phyloP scores from a whole-genome alignment of 2,797 vertebrate genomes.

The Rhinichthys osculus region DNA sequence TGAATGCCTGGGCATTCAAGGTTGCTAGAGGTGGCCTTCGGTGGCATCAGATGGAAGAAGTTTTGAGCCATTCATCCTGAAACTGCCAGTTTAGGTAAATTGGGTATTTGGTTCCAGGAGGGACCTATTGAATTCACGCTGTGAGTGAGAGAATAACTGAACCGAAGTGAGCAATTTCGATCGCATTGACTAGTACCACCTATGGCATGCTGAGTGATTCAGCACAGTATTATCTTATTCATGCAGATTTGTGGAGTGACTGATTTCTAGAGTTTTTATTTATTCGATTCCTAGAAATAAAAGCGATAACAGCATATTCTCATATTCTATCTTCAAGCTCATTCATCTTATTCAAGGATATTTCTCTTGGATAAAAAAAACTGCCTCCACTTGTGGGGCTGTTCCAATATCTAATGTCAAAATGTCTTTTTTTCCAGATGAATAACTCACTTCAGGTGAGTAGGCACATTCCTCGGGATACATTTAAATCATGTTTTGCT shows the following conservation, averaged over 20 bases:
- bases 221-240: constrained; percentile 2
- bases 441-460: constrained; percentile 2
- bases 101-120: background rate
- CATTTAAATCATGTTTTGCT: background rate
- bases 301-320: background rate
- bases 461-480: background rate
- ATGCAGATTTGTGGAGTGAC: background rate
- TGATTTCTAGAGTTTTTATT: background rate
- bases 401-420: background rate
- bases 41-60: background rate
- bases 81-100: constrained; percentile 4
- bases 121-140: background rate
- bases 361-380: constrained; percentile 11
- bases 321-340: background rate
- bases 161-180: constrained; percentile 1
- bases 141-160: constrained; percentile 17
- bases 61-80: constrained; percentile 10
- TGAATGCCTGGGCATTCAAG: background rate
- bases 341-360: constrained; percentile 7
- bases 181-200: background rate
- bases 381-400: background rate
- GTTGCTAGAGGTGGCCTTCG: background rate
- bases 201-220: background rate
- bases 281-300: background rate
- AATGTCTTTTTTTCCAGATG: background rate